Evolutionary conservation across 2,113 vertebrate genomes (phyloP).

Genomic region (Clarias gariepinus): DNA sequence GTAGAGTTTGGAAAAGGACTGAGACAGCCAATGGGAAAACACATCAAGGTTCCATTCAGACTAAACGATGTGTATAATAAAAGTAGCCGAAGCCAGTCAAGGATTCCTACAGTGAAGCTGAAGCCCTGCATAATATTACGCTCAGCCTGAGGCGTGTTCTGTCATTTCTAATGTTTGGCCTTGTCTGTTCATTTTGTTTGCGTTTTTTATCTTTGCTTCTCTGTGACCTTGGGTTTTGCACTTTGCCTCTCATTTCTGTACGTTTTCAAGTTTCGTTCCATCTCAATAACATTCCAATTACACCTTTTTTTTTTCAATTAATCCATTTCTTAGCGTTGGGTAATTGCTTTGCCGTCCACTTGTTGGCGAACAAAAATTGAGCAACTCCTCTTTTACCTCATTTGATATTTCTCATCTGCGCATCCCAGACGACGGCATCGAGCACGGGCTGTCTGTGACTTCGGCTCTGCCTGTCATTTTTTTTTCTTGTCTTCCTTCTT

Average conservation of each 20-base stretch:
- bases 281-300: neutral
- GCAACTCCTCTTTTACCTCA: constrained; percentile 5
- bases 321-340: neutral
- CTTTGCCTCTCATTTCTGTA: neutral
- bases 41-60: neutral
- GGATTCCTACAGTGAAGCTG: neutral
- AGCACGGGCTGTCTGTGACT: neutral
- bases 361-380: neutral
- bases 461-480: neutral
- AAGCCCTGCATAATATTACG: neutral
- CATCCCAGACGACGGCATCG: neutral
- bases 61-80: neutral
- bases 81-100: neutral
- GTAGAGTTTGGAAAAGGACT: neutral
- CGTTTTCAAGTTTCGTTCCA: neutral
- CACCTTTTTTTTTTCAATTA: neutral
- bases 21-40: neutral
- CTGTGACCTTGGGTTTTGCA: neutral
- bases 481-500: neutral
- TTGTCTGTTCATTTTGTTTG: constrained; percentile 4
- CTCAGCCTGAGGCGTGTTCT: neutral
- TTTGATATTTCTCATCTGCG: neutral
- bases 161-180: neutral
- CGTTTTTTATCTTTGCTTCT: neutral
- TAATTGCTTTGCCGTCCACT: neutral